Base-by-base conservation (phyloP, 2,113 vertebrate genomes). In the Circaetus gallicus region DNA sequence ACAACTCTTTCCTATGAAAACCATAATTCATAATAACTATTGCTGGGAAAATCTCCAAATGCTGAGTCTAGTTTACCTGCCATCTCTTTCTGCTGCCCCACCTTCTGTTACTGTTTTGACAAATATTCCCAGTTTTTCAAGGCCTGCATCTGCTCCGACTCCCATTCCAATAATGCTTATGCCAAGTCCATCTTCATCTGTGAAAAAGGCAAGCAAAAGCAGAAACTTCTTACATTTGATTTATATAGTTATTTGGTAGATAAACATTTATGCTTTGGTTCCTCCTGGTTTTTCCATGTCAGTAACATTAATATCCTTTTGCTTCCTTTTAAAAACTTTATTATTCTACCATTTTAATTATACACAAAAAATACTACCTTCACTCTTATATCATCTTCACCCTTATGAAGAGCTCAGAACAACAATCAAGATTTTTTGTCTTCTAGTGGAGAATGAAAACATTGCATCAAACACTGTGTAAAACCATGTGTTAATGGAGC, bases 111-210 rank as follows among this genome's bases (percentile, higher is more conserved):
- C 99, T 13, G 99, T 99, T 98, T 99, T 99, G 85, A 99, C 99
- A 76, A 99, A 99, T 98, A 99, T 99, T 84, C 99, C 99, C 83
- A 99, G 98, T 94, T 99, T 99, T 97, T 99, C 99, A 92, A 99
- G 98, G 9, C 99, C 99, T 21, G 99, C 99, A 80, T 99, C 99
- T 47, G 99, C 99, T 85, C 99, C 99, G 3, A 99, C 99, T n/a
- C 99, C 99, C 99, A 99, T 99, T 93, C 99, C 99, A 78, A 99
- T 99, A 94, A 99, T 99, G 84, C 99, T 99, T 98, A 99, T 99
- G 47, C 99, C 99, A 92, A 99, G 98, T 55, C 99, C 99, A 40
- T 99, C 99, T 29, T 99, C 99, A 97, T 99, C 99, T 99, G 97
- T 58, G 92, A 95, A 97, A 96, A 55, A 89, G 40, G 43, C 24